phyloP scores from a whole-genome alignment of 2,797 vertebrate genomes.

The Gallirallus australis region DNA sequence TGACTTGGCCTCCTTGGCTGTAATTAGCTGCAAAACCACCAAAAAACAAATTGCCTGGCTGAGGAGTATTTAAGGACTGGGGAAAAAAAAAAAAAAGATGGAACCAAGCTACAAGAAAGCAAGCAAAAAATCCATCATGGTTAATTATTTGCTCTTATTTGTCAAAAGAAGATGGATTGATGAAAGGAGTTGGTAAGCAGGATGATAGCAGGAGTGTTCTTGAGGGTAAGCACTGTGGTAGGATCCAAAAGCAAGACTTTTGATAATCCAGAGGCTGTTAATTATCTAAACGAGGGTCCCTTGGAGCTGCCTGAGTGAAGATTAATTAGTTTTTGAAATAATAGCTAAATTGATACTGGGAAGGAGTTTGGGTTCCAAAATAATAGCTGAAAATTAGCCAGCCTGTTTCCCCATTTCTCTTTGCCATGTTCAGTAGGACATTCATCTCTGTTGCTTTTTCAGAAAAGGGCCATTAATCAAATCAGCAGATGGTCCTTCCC shows the following conservation, averaged over 20 bases:
- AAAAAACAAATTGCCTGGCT: not conserved
- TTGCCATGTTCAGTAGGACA: slow-evolving; percentile 48
- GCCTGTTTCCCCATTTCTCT: slow-evolving; percentile 71
- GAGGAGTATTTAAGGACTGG: slow-evolving; percentile 24
- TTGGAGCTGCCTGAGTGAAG: slow-evolving; percentile 76
- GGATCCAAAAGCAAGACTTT: slow-evolving; percentile 72
- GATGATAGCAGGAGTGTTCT: slow-evolving; percentile 13
- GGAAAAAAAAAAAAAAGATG: not conserved
- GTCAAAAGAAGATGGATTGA: slow-evolving; percentile 73
- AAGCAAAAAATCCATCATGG: slow-evolving; percentile 71
- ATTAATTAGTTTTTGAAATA: slow-evolving; percentile 83
- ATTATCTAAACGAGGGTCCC: slow-evolving; percentile 78
- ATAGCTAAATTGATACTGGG: slow-evolving; percentile 76
- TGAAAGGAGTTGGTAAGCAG: slow-evolving; percentile 57
- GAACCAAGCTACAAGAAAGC: slow-evolving; percentile 43
- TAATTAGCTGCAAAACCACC: slow-evolving; percentile 37
- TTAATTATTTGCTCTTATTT: slow-evolving; percentile 81
- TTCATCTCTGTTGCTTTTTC: slow-evolving; percentile 75
- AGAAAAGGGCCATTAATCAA: slow-evolving; percentile 76
- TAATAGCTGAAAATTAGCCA: slow-evolving; percentile 77
- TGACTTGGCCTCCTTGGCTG: not conserved
- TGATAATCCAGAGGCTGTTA: slow-evolving; percentile 75
- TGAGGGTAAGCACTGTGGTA: slow-evolving; percentile 36
- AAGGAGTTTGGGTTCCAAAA: slow-evolving; percentile 67
- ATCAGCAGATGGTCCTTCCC: slow-evolving; percentile 73